Conservation (phyloP, 1,140 invertebrate genomes). For the Elymnias hypermnestra region DNA sequence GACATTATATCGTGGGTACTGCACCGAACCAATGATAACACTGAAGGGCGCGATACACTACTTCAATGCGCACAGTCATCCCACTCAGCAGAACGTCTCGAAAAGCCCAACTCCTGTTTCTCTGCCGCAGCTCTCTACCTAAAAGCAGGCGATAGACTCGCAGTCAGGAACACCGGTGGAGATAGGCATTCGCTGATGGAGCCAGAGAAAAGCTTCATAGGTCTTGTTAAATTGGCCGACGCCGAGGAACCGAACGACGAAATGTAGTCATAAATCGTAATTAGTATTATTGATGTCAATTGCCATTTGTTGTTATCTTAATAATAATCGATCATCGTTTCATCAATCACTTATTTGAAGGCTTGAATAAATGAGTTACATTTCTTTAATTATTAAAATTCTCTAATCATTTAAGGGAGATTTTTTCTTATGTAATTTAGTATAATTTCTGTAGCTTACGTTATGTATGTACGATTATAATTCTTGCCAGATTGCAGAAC, state of each 20-base stretch:
- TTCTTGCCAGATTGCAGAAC: conserved; percentile 12
- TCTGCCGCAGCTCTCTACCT: conserved; percentile 82
- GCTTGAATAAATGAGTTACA: too few relatives aligned
- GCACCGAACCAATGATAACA: conserved; percentile 47
- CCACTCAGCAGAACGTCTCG: conserved; percentile 43
- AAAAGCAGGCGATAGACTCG: conserved; percentile 78
- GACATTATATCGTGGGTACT: conserved; percentile 64
- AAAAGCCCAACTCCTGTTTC: conserved; percentile 82
- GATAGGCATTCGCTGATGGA: conserved; percentile 83
- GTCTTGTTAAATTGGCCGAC: conserved; percentile 84
- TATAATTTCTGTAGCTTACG: not conserved
- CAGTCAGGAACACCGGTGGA: conserved; percentile 81
- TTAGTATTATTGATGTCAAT: conserved; percentile 6
- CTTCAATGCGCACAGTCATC: conserved; percentile 59
- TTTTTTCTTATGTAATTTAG: too few relatives aligned
- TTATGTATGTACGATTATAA: too few relatives aligned
- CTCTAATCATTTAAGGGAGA: too few relatives aligned
- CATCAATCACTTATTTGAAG: too few relatives aligned
- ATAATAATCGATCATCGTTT: too few relatives aligned
- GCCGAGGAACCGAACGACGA: conserved; percentile 54
- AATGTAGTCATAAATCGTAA: conserved; percentile 25
- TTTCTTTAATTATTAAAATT: too few relatives aligned
- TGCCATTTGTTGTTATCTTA: not conserved
- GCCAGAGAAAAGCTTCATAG: conserved; percentile 87
- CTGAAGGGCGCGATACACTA: conserved; percentile 48